phyloP scores from a whole-genome alignment of 1,140 invertebrate genomes.

The Lepidostoma basale region DNA sequence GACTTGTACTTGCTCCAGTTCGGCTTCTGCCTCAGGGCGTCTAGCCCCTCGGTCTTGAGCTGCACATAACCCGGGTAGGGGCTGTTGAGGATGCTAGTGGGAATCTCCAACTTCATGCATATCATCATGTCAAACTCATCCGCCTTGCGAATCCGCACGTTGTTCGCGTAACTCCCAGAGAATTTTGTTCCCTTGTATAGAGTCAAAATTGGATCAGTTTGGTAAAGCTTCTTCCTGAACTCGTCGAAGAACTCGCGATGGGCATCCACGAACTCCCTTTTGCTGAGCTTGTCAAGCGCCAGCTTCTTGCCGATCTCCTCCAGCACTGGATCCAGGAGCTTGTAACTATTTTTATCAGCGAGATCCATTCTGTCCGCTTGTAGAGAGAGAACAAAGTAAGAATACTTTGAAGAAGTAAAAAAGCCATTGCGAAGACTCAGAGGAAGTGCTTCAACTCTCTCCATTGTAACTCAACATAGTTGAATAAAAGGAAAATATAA shows the following conservation, averaged over 20 bases:
- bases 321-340: background rate
- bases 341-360: conserved; percentile 7
- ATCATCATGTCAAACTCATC: conserved; percentile 16
- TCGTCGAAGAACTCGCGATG: background rate
- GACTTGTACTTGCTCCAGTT: conserved; percentile 10
- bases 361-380: too few relatives aligned
- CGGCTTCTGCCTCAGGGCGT: background rate
- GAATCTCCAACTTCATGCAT: background rate
- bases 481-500: too few relatives aligned
- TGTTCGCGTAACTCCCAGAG: background rate
- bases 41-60: background rate
- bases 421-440: too few relatives aligned
- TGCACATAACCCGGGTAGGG: background rate
- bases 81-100: background rate
- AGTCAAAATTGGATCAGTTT: background rate
- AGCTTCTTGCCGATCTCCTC: background rate
- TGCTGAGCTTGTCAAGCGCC: background rate
- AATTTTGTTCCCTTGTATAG: background rate
- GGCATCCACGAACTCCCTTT: background rate
- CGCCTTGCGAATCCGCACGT: background rate
- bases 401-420: too few relatives aligned
- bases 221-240: conserved; percentile 4
- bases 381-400: too few relatives aligned
- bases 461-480: too few relatives aligned
- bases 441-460: too few relatives aligned